These are phyloP conservation scores for Etheostoma nigrum DNA, from an alignment of 2,797 vertebrate genomes.

Conservation along the genomic window DNA sequence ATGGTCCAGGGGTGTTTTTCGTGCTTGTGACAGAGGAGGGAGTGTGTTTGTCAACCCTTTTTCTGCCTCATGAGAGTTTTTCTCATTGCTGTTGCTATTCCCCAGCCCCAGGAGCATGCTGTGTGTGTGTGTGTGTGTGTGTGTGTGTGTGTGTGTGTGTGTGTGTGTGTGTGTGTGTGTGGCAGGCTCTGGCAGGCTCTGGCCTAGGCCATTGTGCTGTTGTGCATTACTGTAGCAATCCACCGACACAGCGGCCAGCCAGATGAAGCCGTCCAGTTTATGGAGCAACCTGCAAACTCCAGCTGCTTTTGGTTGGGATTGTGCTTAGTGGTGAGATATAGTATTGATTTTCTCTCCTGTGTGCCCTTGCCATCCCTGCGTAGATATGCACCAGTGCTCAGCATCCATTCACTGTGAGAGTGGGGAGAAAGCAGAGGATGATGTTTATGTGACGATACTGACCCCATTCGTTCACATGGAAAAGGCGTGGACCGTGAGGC, in stretches of 20 bases:
- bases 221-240: conserved; percentile 79
- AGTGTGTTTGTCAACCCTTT: conserved; percentile 75
- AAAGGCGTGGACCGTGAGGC: conserved; percentile 63
- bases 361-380: conserved; percentile 84
- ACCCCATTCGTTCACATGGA: conserved; percentile 83
- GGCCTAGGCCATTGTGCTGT: conserved; percentile 73
- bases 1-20: conserved; percentile 75
- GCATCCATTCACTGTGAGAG: conserved; percentile 76
- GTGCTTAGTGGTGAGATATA: conserved; percentile 87
- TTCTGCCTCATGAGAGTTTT: conserved; percentile 75
- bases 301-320: conserved; percentile 86
- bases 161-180: conserved; percentile 40
- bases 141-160: conserved; percentile 26
- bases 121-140: conserved; percentile 45
- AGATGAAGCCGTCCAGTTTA: conserved; percentile 88
- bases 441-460: conserved; percentile 84
- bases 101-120: conserved; percentile 64
- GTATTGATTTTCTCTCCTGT: conserved; percentile 85
- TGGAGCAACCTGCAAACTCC: conserved; percentile 87
- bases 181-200: conserved; percentile 60
- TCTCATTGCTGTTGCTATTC: conserved; percentile 73
- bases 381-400: conserved; percentile 82
- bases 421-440: conserved; percentile 56
- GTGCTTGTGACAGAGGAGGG: conserved; percentile 63
- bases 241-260: conserved; percentile 77